Conservation (phyloP, 1,140 invertebrate species). For the Elymnias hypermnestra region DNA sequence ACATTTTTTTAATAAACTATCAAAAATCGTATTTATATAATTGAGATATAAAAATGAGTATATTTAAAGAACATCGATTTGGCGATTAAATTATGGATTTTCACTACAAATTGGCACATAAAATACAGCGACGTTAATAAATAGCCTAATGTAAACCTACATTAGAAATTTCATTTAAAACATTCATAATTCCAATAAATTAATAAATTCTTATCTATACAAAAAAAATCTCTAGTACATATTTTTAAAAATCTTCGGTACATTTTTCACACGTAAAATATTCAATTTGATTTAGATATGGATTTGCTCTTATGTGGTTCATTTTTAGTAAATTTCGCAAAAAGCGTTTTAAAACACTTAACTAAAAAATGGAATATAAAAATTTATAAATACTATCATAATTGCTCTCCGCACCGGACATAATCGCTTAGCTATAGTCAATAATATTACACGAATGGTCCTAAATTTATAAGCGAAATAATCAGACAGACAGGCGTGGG, state of each 20-base stretch:
- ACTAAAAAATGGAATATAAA: conserved; percentile 45
- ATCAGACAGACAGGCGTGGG: conserved; percentile 1
- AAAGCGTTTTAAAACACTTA: conserved; percentile 31
- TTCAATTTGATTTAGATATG: too few relatives aligned
- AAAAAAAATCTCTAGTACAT: conserved; percentile 10
- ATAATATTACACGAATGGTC: conserved; percentile 9
- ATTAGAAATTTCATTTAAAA: conserved; percentile 31
- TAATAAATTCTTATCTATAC: conserved; percentile 31
- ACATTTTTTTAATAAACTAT: conserved; percentile 26
- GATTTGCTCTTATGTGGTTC: conserved; percentile 8
- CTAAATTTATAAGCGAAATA: conserved; percentile 4
- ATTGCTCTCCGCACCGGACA: conserved; percentile 57
- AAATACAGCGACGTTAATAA: conserved; percentile 42
- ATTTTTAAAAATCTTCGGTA: conserved; percentile 8
- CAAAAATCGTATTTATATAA: conserved; percentile 10
- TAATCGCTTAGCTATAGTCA: conserved; percentile 5
- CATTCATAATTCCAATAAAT: conserved; percentile 47
- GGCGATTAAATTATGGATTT: conserved; percentile 24
- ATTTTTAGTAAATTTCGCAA: conserved; percentile 16
- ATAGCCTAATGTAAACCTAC: conserved; percentile 37
- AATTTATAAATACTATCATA: conserved; percentile 44
- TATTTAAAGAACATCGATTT: conserved; percentile 21
- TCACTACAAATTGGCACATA: conserved; percentile 57
- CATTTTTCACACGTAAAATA: conserved; percentile 1
- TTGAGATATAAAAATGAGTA: conserved; percentile 25